Percentiles rank a stretch among this genome's conserved stretches.
Conservation (phyloP, 2,113 vertebrate species). For the Macquaria ambigua region DNA sequence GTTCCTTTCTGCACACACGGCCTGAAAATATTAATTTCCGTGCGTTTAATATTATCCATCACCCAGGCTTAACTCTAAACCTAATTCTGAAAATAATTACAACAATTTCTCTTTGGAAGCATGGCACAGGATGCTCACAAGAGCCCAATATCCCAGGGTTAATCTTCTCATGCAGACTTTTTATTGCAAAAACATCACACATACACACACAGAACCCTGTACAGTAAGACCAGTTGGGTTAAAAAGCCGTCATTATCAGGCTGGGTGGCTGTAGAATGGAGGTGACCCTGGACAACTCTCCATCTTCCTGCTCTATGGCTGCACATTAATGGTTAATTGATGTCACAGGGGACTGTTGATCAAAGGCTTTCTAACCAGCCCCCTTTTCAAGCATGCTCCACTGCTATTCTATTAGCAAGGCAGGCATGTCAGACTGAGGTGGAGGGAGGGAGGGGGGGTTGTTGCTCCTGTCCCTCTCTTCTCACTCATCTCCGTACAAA, state of each 20-base stretch:
- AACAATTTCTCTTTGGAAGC: neutral
- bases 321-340: conserved; percentile 82
- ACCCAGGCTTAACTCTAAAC: neutral
- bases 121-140: conserved; percentile 1
- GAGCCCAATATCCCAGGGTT: conserved; percentile 20
- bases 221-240: conserved; percentile 51
- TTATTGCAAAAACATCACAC: conserved; percentile 23
- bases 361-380: conserved; percentile 72
- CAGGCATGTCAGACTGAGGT: conserved; percentile 45
- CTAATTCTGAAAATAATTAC: conserved; percentile 27
- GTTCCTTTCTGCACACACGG: neutral
- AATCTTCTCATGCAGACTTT: conserved; percentile 24
- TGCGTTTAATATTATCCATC: conserved; percentile 12
- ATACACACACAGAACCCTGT: neutral
- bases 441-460: neutral
- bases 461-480: conserved; percentile 50
- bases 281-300: conserved; percentile 72
- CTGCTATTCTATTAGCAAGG: conserved; percentile 73
- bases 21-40: conserved; percentile 5
- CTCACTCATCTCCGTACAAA: conserved; percentile 53
- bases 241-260: conserved; percentile 65
- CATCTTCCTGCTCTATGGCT: conserved; percentile 62
- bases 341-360: conserved; percentile 80
- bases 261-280: conserved; percentile 52
- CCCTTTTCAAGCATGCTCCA: conserved; percentile 65